These are phyloP conservation scores for Metallyticus violacea DNA, from an alignment of 2,888 invertebrate genomes.

Conservation along the genomic window DNA sequence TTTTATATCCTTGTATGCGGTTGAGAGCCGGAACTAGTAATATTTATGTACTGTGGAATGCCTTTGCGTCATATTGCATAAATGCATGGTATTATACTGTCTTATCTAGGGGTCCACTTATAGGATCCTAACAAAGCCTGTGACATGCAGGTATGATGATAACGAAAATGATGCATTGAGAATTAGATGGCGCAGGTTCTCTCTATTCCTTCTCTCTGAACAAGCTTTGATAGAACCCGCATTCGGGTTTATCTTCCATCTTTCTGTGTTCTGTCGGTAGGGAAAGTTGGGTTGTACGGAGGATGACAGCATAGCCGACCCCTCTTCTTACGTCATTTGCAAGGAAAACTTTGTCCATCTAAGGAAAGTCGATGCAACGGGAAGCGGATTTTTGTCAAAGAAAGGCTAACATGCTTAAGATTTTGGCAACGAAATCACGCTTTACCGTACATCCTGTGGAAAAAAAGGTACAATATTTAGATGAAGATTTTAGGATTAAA, in stretches of 20 bases:
- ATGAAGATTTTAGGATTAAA: no score
- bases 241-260: neutral
- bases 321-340: neutral
- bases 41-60: neutral
- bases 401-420: neutral
- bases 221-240: neutral
- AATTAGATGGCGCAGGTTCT: neutral
- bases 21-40: no score
- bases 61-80: neutral
- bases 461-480: no score
- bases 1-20: no score
- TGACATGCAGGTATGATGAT: neutral
- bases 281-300: neutral
- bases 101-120: neutral
- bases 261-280: neutral
- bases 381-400: neutral
- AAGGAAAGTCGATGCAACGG: neutral
- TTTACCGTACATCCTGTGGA: no score
- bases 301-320: neutral
- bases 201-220: neutral
- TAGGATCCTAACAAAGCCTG: neutral
- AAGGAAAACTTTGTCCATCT: neutral
- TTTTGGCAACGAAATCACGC: neutral
- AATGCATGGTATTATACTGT: neutral
- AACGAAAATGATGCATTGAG: neutral